phyloP scores from a whole-genome alignment of 2,888 invertebrate species.

The Eulithis testata region DNA sequence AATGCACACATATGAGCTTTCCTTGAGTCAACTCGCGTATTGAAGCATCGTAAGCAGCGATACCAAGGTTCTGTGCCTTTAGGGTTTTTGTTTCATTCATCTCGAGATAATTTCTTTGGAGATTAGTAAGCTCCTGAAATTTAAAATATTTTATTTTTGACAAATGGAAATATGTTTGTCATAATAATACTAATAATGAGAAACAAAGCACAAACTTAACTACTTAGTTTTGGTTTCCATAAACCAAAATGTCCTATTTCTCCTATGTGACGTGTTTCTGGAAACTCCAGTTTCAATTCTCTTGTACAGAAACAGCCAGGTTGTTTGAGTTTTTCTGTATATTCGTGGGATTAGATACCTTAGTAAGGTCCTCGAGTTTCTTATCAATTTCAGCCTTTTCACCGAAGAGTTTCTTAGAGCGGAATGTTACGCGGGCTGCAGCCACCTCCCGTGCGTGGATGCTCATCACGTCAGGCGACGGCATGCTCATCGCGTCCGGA shows the following conservation, averaged over 20 bases:
- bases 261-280: no score
- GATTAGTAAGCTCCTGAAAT: conserved; percentile 20
- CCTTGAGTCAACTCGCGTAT: conserved; percentile 8
- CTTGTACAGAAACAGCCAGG: neutral
- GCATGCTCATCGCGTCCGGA: conserved; percentile 19
- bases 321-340: neutral
- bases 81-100: conserved; percentile 21
- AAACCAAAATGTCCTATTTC: no score
- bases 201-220: no score
- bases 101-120: conserved; percentile 12
- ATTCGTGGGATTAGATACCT: neutral
- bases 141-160: no score
- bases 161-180: no score
- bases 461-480: conserved; percentile 4
- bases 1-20: conserved; percentile 25
- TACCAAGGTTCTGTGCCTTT: conserved; percentile 10
- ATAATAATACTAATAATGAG: no score
- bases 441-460: conserved; percentile 19
- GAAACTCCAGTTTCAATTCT: no score
- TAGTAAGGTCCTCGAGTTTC: conserved; percentile 13
- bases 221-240: no score
- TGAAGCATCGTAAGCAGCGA: conserved; percentile 14
- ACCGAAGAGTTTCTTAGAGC: conserved; percentile 16
- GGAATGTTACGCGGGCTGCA: conserved; percentile 26
- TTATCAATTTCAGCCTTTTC: conserved; percentile 9